Evolutionary conservation across 2,797 vertebrate species (phyloP), one percentile per base, ranked within the genome.

Genomic region (Epinephelus awoara): DNA sequence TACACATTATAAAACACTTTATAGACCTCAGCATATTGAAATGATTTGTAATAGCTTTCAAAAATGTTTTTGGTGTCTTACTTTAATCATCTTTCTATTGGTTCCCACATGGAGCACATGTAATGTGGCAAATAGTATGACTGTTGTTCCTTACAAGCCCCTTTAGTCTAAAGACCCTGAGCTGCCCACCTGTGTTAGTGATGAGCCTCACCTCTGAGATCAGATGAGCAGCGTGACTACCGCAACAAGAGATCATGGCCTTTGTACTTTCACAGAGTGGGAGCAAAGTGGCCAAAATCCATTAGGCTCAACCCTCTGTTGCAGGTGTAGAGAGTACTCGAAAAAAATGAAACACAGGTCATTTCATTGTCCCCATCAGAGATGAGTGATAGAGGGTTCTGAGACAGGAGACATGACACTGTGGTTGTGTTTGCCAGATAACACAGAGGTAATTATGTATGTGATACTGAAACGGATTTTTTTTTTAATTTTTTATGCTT

Each of bases 391-490:
- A 29, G 76, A 62, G 59, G 68, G 27, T 13, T 56, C 12, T 64
- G 66, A 66, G 46, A 69, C 40, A 10, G 25, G 46, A 73, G 51
- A 69, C 70, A 19, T 38, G 58, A 44, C 38, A n/a, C 49, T 70
- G 29, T 27, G 67, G 40, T n/a, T 67, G 61, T 67, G 25, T 79
- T 85, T 77, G 50, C 57, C 1, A 55, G 68, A 73, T 69, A 86
- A 79, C 64, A 67, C 38, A 42, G 67, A 82, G 25, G 58, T 83
- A 82, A 86, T 88, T 75, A 76, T 73, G 68, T 77, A 64, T 66
- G 38, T 89, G 86, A 89, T 84, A 86, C 74, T 76, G 76, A 76
- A 84, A 84, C 50, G 71, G 72, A 84, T 87, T 90, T 63, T 79
- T 74, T 91, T 91, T 85, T 84, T 85, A 70, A 75, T 75, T 56